phyloP scores from a whole-genome alignment of 2,113 vertebrate species.

The Corythaeola cristata region DNA sequence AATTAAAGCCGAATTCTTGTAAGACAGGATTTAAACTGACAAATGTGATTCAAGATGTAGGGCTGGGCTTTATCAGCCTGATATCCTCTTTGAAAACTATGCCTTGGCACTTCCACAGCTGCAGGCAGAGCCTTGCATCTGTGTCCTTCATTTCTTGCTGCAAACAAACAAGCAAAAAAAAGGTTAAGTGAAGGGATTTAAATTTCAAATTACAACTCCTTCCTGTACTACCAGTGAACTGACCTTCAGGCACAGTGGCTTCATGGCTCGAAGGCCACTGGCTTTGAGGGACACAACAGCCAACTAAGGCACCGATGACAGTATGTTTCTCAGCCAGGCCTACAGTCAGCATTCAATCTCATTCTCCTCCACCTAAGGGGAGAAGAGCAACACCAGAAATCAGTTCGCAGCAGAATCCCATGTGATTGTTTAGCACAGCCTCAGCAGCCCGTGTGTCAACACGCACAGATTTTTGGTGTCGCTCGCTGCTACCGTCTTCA shows the following conservation, averaged over 20 bases:
- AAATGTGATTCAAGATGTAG: not conserved
- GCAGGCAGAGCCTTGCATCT: constrained; percentile 23
- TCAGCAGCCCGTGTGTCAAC: constrained; percentile 83
- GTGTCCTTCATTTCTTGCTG: constrained; percentile 50
- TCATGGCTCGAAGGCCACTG: constrained; percentile 80
- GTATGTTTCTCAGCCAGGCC: constrained; percentile 98
- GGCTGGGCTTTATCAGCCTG: not conserved
- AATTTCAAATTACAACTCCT: constrained; percentile 64
- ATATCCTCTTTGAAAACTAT: constrained; percentile 27
- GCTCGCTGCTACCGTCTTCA: constrained; percentile 49
- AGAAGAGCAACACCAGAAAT: constrained; percentile 96
- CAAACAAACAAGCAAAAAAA: constrained; percentile 47
- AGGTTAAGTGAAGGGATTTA: constrained; percentile 59
- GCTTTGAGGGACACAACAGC: constrained; percentile 79
- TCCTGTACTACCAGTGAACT: constrained; percentile 78
- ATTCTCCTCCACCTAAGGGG: constrained; percentile 82
- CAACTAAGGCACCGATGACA: constrained; percentile 83
- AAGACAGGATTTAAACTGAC: constrained; percentile 7
- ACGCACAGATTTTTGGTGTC: constrained; percentile 80
- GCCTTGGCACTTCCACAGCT: constrained; percentile 36
- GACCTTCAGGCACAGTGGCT: constrained; percentile 85
- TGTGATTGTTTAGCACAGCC: constrained; percentile 84
- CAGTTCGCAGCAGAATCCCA: constrained; percentile 84
- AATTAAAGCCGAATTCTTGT: not conserved
- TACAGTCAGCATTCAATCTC: constrained; percentile 81